A percentile compares a stretch with the other conserved stretches of the same genome.
These are phyloP conservation scores for Atopsyche davidsoni DNA, from an alignment of 1,140 invertebrate species.

Conservation along the genomic window DNA sequence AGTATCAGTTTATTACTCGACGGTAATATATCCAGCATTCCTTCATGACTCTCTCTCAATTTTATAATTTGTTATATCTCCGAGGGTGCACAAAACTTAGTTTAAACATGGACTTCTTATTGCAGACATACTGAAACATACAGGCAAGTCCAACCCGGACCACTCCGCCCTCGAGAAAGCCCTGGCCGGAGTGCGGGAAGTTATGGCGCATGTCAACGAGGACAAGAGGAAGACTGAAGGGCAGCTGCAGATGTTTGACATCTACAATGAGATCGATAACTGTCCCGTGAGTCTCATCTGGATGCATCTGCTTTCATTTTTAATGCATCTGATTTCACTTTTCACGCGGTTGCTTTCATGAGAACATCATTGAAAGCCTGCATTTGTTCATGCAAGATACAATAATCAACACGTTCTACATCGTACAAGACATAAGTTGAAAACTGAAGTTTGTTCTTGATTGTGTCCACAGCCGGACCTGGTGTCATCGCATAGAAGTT, in stretches of 20 bases:
- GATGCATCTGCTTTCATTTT: neutral
- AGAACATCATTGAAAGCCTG: neutral
- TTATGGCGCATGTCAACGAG: conserved; percentile 95
- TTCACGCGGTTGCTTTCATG: neutral
- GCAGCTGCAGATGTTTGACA: conserved; percentile 92
- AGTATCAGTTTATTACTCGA: conserved; percentile 90
- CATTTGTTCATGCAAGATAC: too few relatives aligned
- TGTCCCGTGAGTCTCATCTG: conserved; percentile 67
- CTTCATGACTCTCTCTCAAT: too few relatives aligned
- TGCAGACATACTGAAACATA: conserved; percentile 90
- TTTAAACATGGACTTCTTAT: conserved; percentile 22
- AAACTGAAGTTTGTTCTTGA: too few relatives aligned
- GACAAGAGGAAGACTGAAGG: conserved; percentile 93
- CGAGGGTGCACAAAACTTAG: too few relatives aligned
- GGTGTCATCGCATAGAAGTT: conserved; percentile 85
- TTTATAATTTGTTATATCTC: too few relatives aligned
- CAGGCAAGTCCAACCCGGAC: conserved; percentile 79
- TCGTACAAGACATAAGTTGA: too few relatives aligned
- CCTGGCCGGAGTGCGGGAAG: conserved; percentile 81
- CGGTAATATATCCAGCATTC: conserved; percentile 57
- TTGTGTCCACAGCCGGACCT: conserved; percentile 80
- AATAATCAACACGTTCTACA: too few relatives aligned
- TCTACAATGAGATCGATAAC: conserved; percentile 96
- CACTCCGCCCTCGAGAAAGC: conserved; percentile 78
- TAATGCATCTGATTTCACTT: neutral